Evolutionary conservation across 2,888 invertebrate genomes (phyloP).

Genomic region (Drosophila dives): DNA sequence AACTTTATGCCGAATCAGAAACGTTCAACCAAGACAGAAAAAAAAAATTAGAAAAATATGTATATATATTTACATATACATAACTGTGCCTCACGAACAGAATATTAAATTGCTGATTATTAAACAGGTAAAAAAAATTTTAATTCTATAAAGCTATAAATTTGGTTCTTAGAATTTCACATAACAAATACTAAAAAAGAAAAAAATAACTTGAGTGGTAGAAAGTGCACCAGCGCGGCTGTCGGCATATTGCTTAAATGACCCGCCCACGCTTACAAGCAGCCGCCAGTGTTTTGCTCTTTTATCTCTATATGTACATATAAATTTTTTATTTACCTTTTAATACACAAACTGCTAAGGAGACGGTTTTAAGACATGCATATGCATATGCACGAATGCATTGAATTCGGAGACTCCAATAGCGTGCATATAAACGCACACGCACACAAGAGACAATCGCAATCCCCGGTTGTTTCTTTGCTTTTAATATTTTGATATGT

Average conservation of each 20-base stretch:
- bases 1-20: too few species aligned
- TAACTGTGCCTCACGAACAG: neutral
- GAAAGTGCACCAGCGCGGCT: slow-evolving; percentile 39
- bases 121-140: neutral
- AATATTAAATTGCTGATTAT: neutral
- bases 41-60: neutral
- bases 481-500: slow-evolving; percentile 74
- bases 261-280: slow-evolving; percentile 48
- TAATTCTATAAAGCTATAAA: neutral
- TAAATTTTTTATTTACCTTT: slow-evolving; percentile 69
- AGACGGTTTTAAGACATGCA: slow-evolving; percentile 66
- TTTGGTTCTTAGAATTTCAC: slow-evolving; percentile 37
- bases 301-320: slow-evolving; percentile 35
- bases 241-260: slow-evolving; percentile 10
- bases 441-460: slow-evolving; percentile 26
- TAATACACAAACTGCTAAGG: slow-evolving; percentile 63
- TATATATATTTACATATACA: neutral
- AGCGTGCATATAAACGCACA: slow-evolving; percentile 10
- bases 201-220: neutral
- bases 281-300: slow-evolving; percentile 53
- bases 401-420: slow-evolving; percentile 34
- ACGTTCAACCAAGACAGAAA: too few species aligned
- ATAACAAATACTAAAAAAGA: slow-evolving; percentile 27
- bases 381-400: slow-evolving; percentile 41
- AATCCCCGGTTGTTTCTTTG: slow-evolving; percentile 46